Conservation (phyloP, 2,888 invertebrate genomes). For the Machimus rusticus region DNA sequence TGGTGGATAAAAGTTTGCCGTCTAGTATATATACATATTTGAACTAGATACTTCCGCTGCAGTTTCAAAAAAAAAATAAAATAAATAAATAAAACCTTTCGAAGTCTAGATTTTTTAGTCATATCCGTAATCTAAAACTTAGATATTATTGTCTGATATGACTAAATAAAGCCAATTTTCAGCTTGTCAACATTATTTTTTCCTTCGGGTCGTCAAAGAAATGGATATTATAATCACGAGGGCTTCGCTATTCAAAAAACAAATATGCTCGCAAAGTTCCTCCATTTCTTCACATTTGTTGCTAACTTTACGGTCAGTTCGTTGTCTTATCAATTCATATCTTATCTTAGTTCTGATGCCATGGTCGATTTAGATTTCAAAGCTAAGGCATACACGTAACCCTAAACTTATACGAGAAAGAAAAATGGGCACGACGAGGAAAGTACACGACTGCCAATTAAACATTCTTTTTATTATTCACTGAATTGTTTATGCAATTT, state of each 20-base stretch:
- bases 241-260: not conserved
- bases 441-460: not conserved
- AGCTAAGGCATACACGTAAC: not conserved
- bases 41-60: not conserved
- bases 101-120: not conserved
- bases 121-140: not conserved
- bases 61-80: not conserved
- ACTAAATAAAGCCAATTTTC: not conserved
- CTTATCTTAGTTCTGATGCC: not conserved
- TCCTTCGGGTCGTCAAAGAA: not conserved
- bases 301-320: not conserved
- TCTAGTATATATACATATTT: not conserved
- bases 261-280: not conserved
- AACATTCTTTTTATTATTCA: not conserved
- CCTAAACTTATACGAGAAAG: not conserved
- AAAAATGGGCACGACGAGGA: not conserved
- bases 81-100: not conserved
- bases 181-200: not conserved
- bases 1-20: not conserved
- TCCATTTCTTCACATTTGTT: not conserved
- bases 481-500: not conserved
- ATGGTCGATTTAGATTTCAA: not conserved
- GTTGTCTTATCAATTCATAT: constrained; percentile 13
- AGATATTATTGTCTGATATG: not conserved
- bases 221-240: not conserved